Percentiles rank a stretch among this genome's conserved stretches.
These are phyloP conservation scores for Peromyscus eremicus DNA, from an alignment of 2,797 vertebrate genomes.

Conservation along the genomic window DNA sequence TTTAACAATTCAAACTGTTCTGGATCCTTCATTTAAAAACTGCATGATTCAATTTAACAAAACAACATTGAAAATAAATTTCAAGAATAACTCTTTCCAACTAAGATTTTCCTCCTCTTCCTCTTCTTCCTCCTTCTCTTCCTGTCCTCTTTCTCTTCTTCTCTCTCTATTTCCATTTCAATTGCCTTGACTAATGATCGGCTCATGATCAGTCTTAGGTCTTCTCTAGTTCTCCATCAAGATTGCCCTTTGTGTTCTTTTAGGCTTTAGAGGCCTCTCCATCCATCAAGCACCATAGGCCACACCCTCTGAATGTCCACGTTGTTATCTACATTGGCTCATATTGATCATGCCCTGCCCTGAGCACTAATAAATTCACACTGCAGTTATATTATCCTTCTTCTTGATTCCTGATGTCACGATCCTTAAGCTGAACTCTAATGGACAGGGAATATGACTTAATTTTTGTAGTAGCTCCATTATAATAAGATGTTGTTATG, in stretches of 20 bases:
- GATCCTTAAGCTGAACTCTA: neutral
- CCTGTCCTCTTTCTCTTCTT: neutral
- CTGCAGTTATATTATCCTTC: neutral
- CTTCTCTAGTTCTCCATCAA: neutral
- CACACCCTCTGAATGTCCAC: neutral
- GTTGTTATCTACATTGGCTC: too few relatives aligned
- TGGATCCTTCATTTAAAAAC: neutral
- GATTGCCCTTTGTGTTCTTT: neutral
- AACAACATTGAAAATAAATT: neutral
- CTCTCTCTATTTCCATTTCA: neutral
- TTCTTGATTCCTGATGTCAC: neutral
- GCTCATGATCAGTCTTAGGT: neutral
- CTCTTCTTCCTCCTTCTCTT: too few relatives aligned
- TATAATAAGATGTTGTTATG: neutral
- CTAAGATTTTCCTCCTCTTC: neutral
- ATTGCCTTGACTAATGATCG: neutral
- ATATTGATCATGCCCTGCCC: neutral
- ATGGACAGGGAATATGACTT: neutral
- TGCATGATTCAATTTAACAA: neutral
- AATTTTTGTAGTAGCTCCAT: neutral
- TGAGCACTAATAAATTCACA: neutral
- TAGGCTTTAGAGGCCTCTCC: neutral
- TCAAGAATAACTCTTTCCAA: slow-evolving; percentile 2
- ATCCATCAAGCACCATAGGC: neutral
- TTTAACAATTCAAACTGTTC: neutral